phyloP scores from a whole-genome alignment of 2,797 vertebrate species.

The Notolepis coatsorum region DNA sequence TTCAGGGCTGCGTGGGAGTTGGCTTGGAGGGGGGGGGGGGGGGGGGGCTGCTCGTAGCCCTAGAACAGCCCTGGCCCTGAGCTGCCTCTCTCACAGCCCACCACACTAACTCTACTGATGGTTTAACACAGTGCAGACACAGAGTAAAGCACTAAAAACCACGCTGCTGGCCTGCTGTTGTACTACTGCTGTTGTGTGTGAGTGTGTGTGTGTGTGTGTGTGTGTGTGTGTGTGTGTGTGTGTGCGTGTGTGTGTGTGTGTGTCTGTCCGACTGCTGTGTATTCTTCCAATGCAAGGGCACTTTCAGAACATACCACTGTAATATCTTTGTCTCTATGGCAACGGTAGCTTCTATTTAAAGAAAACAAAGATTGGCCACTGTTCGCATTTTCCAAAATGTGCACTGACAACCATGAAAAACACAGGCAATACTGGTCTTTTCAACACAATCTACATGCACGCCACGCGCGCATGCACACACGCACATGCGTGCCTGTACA shows the following conservation, averaged over 20 bases:
- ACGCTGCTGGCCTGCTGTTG: conserved; percentile 11
- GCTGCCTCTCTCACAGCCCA: conserved; percentile 4
- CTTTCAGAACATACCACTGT: conserved; percentile 68
- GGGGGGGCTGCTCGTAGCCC: conserved; percentile 31
- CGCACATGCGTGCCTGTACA: background rate
- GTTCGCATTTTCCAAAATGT: conserved; percentile 35
- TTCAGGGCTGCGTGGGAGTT: conserved; percentile 16
- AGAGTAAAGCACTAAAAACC: conserved; percentile 3
- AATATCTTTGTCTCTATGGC: conserved; percentile 86
- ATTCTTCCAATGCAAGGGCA: conserved; percentile 30
- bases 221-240: background rate
- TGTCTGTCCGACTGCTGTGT: background rate
- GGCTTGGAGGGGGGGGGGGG: conserved; percentile 32
- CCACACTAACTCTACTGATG: conserved; percentile 12
- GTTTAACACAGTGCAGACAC: background rate
- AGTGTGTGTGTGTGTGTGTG: conserved; percentile 3
- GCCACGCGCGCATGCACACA: conserved; percentile 12
- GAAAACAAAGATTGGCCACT: conserved; percentile 27
- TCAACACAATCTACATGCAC: conserved; percentile 13
- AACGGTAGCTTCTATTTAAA: conserved; percentile 82
- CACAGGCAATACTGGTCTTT: conserved; percentile 26
- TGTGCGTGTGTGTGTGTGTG: background rate
- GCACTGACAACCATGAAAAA: conserved; percentile 40
- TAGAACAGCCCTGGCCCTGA: conserved; percentile 28
- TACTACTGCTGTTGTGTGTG: background rate